These are phyloP conservation scores for Drosophila falleni DNA, from an alignment of 2,888 invertebrate genomes.

Conservation along the genomic window DNA sequence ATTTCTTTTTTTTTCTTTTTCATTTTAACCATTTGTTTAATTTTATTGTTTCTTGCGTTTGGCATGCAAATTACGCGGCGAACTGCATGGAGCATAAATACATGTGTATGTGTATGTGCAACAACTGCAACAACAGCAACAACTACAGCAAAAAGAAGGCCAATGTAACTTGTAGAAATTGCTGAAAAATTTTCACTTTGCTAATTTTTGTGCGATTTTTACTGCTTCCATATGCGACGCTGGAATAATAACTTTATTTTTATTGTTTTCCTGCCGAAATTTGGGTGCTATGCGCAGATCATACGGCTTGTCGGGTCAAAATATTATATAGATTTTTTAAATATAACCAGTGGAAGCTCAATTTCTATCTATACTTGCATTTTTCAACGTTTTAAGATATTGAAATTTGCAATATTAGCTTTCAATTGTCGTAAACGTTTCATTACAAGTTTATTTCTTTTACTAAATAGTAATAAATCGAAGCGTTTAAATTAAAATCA, in stretches of 20 bases:
- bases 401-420: not conserved
- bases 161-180: constrained; percentile 49
- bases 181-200: constrained; percentile 74
- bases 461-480: not conserved
- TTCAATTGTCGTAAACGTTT: not conserved
- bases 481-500: no score
- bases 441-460: not conserved
- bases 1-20: constrained; percentile 56
- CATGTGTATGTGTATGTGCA: constrained; percentile 1
- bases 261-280: constrained; percentile 5
- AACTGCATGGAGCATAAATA: constrained; percentile 32
- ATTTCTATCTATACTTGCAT: not conserved
- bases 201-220: constrained; percentile 48
- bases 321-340: not conserved
- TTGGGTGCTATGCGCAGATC: not conserved
- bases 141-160: constrained; percentile 33
- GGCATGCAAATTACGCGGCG: constrained; percentile 71
- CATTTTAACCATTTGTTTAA: constrained; percentile 44
- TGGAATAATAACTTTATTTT: constrained; percentile 67
- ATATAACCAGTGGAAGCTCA: not conserved
- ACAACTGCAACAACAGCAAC: constrained; percentile 9
- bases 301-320: not conserved
- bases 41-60: constrained; percentile 67
- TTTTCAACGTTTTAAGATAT: not conserved
- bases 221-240: constrained; percentile 36